These are phyloP conservation scores for Ichneumoninae sp. DNA, from an alignment of 2,888 invertebrate genomes.

Conservation along the genomic window DNA sequence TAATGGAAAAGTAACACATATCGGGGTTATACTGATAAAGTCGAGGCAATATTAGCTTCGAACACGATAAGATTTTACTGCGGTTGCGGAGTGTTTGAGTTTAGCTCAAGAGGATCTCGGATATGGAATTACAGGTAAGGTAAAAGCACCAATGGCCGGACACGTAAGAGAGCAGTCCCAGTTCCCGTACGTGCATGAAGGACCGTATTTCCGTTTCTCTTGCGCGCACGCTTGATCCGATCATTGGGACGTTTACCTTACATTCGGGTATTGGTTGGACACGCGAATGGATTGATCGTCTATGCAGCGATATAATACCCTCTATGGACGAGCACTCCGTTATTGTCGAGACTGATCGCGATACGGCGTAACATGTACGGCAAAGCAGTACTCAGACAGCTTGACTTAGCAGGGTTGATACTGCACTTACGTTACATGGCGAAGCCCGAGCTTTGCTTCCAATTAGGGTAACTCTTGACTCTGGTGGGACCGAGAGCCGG, in stretches of 20 bases:
- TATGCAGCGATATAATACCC: not conserved
- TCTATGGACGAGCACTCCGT: not conserved
- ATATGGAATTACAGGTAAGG: not conserved
- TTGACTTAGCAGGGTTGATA: conserved; percentile 15
- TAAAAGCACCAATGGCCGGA: not conserved
- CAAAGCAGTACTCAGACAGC: not conserved
- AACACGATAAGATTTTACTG: not conserved
- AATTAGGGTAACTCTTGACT: conserved; percentile 60
- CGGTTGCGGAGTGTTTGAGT: not conserved
- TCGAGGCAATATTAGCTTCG: too few relatives aligned
- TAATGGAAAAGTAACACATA: not conserved
- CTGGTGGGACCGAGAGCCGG: conserved; percentile 12
- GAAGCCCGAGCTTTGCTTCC: conserved; percentile 36
- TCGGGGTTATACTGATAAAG: not conserved
- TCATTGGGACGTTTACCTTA: not conserved
- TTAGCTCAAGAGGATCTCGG: not conserved
- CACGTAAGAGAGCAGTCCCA: too few relatives aligned
- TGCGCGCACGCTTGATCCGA: too few relatives aligned
- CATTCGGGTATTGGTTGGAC: not conserved
- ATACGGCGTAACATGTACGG: not conserved
- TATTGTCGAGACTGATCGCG: not conserved
- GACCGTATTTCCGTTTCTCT: too few relatives aligned
- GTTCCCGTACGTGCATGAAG: too few relatives aligned
- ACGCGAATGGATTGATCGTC: too few relatives aligned
- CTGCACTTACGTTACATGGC: conserved; percentile 25